Evolutionary conservation across 2,888 invertebrate genomes (phyloP).

Genomic region (Ischnura elegans): DNA sequence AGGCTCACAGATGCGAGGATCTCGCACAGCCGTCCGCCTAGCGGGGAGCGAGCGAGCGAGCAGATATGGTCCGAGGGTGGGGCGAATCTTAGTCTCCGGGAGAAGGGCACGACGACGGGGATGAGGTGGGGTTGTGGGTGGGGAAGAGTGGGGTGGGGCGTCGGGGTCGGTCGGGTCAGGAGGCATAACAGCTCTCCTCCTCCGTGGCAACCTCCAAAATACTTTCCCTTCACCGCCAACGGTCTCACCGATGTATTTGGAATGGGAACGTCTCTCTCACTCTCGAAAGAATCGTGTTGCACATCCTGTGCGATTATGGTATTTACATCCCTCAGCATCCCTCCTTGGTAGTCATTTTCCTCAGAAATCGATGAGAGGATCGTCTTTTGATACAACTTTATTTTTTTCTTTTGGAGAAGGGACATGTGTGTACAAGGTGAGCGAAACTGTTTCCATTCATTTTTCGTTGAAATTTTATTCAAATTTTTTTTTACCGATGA

Average conservation of each 20-base stretch:
- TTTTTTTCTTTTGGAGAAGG: neutral
- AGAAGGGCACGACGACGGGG: neutral
- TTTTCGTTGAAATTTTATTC: no score
- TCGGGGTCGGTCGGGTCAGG: neutral
- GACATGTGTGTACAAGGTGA: constrained; percentile 23
- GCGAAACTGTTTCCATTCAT: neutral
- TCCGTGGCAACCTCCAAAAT: constrained; percentile 38
- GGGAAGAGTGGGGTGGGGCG: constrained; percentile 1
- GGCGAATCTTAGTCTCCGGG: neutral
- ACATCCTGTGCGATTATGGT: constrained; percentile 27
- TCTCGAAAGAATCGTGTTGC: constrained; percentile 13
- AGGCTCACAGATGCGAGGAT: constrained; percentile 5
- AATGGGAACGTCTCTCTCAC: constrained; percentile 38
- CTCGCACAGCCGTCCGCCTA: constrained; percentile 5
- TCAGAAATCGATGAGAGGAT: neutral
- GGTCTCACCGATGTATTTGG: neutral
- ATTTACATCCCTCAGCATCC: constrained; percentile 19
- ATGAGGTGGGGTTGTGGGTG: neutral
- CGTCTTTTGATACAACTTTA: neutral
- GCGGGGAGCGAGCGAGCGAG: neutral
- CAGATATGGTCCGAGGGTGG: constrained; percentile 8
- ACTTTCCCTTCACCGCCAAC: constrained; percentile 20
- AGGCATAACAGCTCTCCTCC: neutral
- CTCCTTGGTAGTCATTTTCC: constrained; percentile 10
- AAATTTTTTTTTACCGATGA: neutral